These are phyloP conservation scores for Drosophila fungiperda DNA, from an alignment of 2,888 invertebrate genomes.

Conservation along the genomic window DNA sequence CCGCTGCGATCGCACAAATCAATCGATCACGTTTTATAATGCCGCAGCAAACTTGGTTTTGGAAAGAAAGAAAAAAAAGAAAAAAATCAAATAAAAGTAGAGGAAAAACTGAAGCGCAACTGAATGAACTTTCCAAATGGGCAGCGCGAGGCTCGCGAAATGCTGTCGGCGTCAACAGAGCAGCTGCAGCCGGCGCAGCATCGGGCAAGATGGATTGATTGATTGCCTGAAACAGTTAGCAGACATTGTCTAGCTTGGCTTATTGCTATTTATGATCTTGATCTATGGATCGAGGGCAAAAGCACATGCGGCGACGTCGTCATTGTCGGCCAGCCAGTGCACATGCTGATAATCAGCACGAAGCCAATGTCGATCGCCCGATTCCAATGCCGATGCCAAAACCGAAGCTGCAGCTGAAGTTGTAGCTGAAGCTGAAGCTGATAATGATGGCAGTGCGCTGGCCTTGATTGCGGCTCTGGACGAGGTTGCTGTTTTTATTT, in stretches of 20 bases:
- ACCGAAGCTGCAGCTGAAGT: constrained; percentile 24
- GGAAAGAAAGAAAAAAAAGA: constrained; percentile 12
- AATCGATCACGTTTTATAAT: constrained; percentile 84
- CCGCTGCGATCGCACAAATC: constrained; percentile 81
- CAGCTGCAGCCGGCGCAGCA: constrained; percentile 49
- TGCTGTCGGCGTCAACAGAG: constrained; percentile 56
- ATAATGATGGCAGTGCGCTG: constrained; percentile 65
- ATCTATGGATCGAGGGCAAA: constrained; percentile 84
- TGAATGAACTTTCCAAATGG: constrained; percentile 79
- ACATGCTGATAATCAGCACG: constrained; percentile 77
- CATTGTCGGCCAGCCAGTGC: constrained; percentile 64
- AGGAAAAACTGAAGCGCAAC: constrained; percentile 64
- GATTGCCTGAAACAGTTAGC: constrained; percentile 84
- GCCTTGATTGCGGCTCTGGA: constrained; percentile 58
- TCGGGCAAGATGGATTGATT: constrained; percentile 79
- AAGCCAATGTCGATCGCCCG: constrained; percentile 40
- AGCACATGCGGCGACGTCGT: constrained; percentile 72
- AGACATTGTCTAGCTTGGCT: constrained; percentile 79
- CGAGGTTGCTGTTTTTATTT: constrained; percentile 32
- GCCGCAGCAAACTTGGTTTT: constrained; percentile 41
- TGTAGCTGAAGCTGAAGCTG: constrained; percentile 35
- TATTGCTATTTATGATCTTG: constrained; percentile 84
- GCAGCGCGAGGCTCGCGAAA: constrained; percentile 63
- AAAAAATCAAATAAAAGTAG: constrained; percentile 31
- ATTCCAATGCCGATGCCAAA: constrained; percentile 41